phyloP scores from a whole-genome alignment of 2,888 invertebrate genomes.

The Gastrophysa polygoni region DNA sequence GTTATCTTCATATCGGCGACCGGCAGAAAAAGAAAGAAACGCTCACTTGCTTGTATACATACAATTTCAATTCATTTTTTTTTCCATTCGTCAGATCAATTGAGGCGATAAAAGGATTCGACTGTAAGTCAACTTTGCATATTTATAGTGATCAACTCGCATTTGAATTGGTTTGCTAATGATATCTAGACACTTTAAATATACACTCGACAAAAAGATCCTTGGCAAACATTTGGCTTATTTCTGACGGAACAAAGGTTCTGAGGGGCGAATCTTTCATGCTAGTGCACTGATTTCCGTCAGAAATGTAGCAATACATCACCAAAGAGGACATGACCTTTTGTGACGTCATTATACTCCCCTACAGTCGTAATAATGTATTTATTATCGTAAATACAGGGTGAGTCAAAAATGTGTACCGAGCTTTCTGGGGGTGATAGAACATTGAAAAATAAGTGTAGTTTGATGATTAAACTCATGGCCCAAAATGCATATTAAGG shows the following conservation, averaged over 20 bases:
- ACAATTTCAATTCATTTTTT: not conserved
- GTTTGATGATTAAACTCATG: too few species aligned
- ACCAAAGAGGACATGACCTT: too few species aligned
- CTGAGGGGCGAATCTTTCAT: not conserved
- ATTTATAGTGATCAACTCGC: not conserved
- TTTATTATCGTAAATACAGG: too few species aligned
- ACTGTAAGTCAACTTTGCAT: not conserved
- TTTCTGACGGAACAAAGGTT: slow-evolving; percentile 5
- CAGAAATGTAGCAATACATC: too few species aligned
- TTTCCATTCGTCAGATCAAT: too few species aligned
- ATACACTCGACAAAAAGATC: slow-evolving; percentile 6
- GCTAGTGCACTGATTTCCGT: not conserved
- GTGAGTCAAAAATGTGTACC: too few species aligned
- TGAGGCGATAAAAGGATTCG: not conserved
- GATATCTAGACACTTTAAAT: slow-evolving; percentile 12
- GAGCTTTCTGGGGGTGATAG: too few species aligned
- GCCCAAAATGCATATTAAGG: too few species aligned
- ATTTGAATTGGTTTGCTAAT: slow-evolving; percentile 3
- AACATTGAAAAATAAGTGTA: too few species aligned
- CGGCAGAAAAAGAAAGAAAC: not conserved
- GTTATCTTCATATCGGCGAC: slow-evolving; percentile 38
- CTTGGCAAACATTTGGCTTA: slow-evolving; percentile 16
- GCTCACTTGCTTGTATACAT: not conserved
- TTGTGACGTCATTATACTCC: too few species aligned
- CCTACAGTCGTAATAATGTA: too few species aligned